These are phyloP conservation scores for Boloria euphrosyne DNA, from an alignment of 2,888 invertebrate species.

Conservation along the genomic window DNA sequence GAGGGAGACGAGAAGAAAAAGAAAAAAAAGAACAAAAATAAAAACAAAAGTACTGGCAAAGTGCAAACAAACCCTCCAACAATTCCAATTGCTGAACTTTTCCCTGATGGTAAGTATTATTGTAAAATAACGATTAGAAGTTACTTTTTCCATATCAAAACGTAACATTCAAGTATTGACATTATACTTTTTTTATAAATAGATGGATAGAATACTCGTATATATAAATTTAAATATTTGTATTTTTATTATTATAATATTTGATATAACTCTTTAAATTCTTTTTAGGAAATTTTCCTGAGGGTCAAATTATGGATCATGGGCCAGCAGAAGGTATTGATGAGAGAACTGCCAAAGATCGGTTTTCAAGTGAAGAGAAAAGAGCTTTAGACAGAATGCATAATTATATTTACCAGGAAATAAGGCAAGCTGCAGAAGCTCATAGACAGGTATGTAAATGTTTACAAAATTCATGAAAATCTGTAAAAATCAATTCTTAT, in stretches of 20 bases:
- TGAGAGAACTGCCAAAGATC: slow-evolving; percentile 92
- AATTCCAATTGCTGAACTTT: slow-evolving; percentile 93
- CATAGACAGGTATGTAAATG: slow-evolving; percentile 89
- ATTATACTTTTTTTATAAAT: no score
- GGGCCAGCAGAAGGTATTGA: slow-evolving; percentile 86
- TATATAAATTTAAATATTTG: neutral
- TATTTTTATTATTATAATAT: no score
- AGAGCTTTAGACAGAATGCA: slow-evolving; percentile 94
- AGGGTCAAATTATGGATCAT: slow-evolving; percentile 95
- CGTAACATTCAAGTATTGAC: no score
- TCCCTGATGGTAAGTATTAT: slow-evolving; percentile 85
- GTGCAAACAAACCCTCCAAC: slow-evolving; percentile 92
- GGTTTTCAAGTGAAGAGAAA: slow-evolving; percentile 93
- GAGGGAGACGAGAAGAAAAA: slow-evolving; percentile 83
- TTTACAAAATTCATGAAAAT: neutral
- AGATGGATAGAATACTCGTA: no score
- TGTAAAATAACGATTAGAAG: neutral
- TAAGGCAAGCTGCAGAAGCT: slow-evolving; percentile 97
- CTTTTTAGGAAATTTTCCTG: slow-evolving; percentile 85
- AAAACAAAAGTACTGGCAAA: slow-evolving; percentile 69
- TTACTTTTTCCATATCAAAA: neutral
- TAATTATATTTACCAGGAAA: slow-evolving; percentile 96
- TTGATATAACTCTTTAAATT: no score
- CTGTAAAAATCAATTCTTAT: no score
- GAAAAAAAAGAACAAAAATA: slow-evolving; percentile 86